A percentile compares a stretch with the other conserved stretches of the same genome.
Conservation (phyloP, 2,888 invertebrate species). For the Biston betularia region DNA sequence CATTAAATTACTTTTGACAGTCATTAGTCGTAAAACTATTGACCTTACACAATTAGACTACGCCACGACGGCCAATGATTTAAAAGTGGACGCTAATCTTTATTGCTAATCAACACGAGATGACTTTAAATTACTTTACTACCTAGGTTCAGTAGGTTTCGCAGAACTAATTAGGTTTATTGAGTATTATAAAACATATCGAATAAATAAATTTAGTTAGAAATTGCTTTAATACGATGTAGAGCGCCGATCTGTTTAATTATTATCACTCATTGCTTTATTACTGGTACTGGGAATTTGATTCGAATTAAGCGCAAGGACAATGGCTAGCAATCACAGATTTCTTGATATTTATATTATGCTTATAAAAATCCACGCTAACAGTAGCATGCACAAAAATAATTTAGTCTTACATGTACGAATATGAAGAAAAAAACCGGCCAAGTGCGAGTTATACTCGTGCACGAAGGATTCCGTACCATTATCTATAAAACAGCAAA, state of each 20-base stretch:
- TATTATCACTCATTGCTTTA: conserved; percentile 58
- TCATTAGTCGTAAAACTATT: conserved; percentile 26
- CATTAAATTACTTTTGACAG: conserved; percentile 18
- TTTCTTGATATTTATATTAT: too few species aligned
- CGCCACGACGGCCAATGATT: conserved; percentile 25
- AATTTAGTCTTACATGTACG: too few species aligned
- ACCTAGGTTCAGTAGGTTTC: conserved; percentile 31
- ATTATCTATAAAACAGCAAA: too few species aligned
- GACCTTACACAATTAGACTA: conserved; percentile 30
- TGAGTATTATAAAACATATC: conserved; percentile 28
- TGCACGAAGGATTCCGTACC: too few species aligned
- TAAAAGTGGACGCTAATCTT: conserved; percentile 47
- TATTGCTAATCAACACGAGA: conserved; percentile 51
- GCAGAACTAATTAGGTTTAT: conserved; percentile 33
- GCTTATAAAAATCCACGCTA: too few species aligned
- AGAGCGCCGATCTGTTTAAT: conserved; percentile 44
- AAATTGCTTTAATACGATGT: conserved; percentile 27
- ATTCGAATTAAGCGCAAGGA: conserved; percentile 78
- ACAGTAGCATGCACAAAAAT: too few species aligned
- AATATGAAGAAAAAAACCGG: too few species aligned
- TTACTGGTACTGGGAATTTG: conserved; percentile 73
- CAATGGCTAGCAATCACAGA: conserved; percentile 63
- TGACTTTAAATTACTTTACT: conserved; percentile 44
- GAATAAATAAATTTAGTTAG: conserved; percentile 26
- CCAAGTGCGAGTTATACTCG: too few species aligned